Evolutionary conservation across 2,888 invertebrate genomes (phyloP).

Genomic region (Rotaria sp.): DNA sequence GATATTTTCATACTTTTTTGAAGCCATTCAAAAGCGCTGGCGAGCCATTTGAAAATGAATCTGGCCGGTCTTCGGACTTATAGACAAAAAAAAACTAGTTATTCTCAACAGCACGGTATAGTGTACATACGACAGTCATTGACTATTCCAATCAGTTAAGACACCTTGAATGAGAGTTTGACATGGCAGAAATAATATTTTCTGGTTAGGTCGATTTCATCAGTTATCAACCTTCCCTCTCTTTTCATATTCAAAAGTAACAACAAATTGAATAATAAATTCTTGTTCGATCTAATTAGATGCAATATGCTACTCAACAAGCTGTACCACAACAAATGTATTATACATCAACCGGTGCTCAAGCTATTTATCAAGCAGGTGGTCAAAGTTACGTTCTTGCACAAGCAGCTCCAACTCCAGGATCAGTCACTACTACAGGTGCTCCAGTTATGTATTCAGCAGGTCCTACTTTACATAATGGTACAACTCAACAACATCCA

Average conservation of each 20-base stretch:
- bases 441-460: neutral
- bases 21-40: no score
- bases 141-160: no score
- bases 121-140: no score
- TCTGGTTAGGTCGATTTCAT: no score
- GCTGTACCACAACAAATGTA: conserved; percentile 4
- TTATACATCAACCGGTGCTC: neutral
- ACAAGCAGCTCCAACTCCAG: neutral
- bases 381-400: conserved; percentile 16
- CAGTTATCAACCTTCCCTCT: no score
- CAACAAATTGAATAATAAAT: neutral
- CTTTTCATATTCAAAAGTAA: neutral
- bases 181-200: no score
- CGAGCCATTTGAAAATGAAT: no score
- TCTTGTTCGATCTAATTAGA: neutral
- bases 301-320: neutral
- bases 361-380: conserved; percentile 24
- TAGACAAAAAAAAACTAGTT: no score
- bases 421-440: neutral
- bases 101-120: no score
- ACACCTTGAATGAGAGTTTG: no score
- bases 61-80: no score
- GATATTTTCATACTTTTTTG: no score
- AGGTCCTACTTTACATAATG: neutral
- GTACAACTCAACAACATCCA: neutral